Conservation (phyloP, 23 tunicate species). For the Styela clava region DNA sequence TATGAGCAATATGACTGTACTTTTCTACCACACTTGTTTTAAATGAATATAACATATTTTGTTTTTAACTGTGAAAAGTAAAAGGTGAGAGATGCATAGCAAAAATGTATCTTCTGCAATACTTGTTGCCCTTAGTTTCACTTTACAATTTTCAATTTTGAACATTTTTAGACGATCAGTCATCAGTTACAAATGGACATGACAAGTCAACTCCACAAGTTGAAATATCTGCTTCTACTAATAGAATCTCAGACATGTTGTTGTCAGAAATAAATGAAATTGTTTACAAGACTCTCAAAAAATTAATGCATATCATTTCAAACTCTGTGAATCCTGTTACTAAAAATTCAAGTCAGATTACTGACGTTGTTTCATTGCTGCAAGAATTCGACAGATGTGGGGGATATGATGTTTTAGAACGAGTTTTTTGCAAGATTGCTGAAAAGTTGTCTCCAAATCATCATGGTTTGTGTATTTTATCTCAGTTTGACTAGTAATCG, state of each 20-base stretch:
- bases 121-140: no score
- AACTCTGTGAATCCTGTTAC: slow-evolving; percentile 17
- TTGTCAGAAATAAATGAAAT: neutral
- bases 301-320: neutral
- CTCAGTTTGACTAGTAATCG: no score
- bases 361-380: slow-evolving; percentile 44
- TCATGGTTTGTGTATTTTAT: neutral
- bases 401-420: slow-evolving; percentile 47
- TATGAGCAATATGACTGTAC: no score
- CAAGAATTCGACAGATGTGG: slow-evolving; percentile 70
- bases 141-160: no score
- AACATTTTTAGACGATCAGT: neutral
- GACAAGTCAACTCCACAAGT: neutral
- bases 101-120: no score
- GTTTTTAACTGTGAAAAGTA: no score
- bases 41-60: no score
- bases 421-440: slow-evolving; percentile 1
- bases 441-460: neutral
- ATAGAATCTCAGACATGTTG: neutral
- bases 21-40: no score
- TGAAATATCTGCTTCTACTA: neutral
- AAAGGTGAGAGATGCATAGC: no score
- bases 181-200: neutral
- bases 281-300: neutral
- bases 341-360: slow-evolving; percentile 32